A percentile compares a stretch with the other conserved stretches of the same genome.
Evolutionary conservation across 2,888 invertebrate genomes (phyloP).

Genomic region (Chrysodeixis includens): DNA sequence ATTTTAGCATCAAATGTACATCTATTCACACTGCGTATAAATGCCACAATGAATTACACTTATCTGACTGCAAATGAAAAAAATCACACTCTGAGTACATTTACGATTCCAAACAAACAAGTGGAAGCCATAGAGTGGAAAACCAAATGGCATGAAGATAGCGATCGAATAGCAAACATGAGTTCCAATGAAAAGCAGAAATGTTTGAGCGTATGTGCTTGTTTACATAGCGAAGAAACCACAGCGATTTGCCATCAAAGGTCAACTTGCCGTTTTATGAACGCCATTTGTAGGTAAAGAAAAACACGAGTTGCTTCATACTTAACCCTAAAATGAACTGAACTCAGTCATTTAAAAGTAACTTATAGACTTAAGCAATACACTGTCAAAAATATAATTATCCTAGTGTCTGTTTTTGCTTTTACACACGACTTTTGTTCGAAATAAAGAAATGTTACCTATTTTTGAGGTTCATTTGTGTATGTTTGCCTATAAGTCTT

Average conservation of each 20-base stretch:
- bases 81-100: background rate
- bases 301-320: constrained; percentile 10
- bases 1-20: no score
- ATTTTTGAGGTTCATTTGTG: no score
- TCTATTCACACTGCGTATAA: background rate
- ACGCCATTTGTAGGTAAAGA: constrained; percentile 36
- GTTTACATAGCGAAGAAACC: constrained; percentile 34
- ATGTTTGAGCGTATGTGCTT: constrained; percentile 22
- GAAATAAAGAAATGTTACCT: no score
- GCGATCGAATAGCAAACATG: constrained; percentile 47
- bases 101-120: background rate
- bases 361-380: no score
- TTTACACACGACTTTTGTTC: no score
- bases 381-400: no score
- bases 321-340: no score
- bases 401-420: no score
- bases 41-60: background rate
- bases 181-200: constrained; percentile 24
- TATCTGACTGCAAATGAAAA: background rate
- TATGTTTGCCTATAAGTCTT: no score
- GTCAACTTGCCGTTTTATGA: constrained; percentile 39
- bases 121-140: constrained; percentile 20
- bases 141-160: constrained; percentile 56
- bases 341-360: no score
- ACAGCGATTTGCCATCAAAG: constrained; percentile 39